Percentiles rank a stretch among this genome's conserved stretches.
Conservation (phyloP, 2,888 invertebrate species). For the Hyppa rectilinea region DNA sequence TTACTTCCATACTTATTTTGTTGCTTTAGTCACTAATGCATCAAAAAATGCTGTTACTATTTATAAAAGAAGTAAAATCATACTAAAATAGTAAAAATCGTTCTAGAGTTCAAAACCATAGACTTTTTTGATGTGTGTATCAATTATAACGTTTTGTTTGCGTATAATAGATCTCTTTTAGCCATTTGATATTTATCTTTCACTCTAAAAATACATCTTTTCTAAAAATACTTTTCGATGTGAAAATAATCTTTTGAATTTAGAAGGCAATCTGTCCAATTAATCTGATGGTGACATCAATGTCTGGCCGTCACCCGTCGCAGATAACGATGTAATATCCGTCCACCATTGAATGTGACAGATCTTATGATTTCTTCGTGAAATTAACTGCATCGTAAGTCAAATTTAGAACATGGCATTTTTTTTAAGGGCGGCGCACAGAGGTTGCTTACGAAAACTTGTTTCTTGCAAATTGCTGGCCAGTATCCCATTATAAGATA, state of each 20-base stretch:
- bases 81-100: too few relatives aligned
- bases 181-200: too few relatives aligned
- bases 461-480: not conserved
- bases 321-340: constrained; percentile 60
- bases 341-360: constrained; percentile 31
- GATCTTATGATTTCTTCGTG: constrained; percentile 42
- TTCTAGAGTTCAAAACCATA: too few relatives aligned
- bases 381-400: not conserved
- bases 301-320: constrained; percentile 28
- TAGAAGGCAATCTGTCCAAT: constrained; percentile 40
- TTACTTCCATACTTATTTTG: too few relatives aligned
- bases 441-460: too few relatives aligned
- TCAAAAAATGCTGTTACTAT: too few relatives aligned
- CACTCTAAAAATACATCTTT: constrained; percentile 1
- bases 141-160: too few relatives aligned
- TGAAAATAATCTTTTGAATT: constrained; percentile 10
- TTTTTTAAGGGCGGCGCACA: not conserved
- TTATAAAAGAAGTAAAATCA: too few relatives aligned
- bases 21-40: too few relatives aligned
- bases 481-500: not conserved
- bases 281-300: constrained; percentile 30
- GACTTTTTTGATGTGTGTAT: too few relatives aligned
- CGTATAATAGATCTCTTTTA: too few relatives aligned
- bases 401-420: not conserved
- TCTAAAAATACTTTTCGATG: constrained; percentile 12